A percentile compares a stretch with the other conserved stretches of the same genome.
phyloP scores from a whole-genome alignment of 64 coral and sea anemone genomes.

The Stichodactyla helianthus region DNA sequence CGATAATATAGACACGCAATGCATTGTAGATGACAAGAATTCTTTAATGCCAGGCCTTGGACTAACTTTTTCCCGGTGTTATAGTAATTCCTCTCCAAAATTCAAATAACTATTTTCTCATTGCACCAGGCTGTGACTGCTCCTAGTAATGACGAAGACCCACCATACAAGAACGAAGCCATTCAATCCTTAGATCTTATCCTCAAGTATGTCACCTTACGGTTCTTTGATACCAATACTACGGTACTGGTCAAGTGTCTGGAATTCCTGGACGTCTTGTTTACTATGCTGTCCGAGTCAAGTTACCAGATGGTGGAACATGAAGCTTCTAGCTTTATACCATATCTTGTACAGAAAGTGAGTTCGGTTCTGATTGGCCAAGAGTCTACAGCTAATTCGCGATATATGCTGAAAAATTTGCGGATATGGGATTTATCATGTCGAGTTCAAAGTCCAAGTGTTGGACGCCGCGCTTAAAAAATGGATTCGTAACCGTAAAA shows the following conservation, averaged over 20 bases:
- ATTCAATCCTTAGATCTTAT: constrained; percentile 76
- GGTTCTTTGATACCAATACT: constrained; percentile 98
- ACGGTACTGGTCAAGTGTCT: constrained; percentile 95
- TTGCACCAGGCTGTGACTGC: constrained; percentile 50
- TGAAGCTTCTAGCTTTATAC: constrained; percentile 92
- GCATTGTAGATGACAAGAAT: no score
- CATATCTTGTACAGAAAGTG: constrained; percentile 95
- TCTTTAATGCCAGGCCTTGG: no score
- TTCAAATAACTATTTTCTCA: neutral
- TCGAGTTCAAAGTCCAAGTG: no score
- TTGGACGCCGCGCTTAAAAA: no score
- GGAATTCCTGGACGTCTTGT: constrained; percentile 74
- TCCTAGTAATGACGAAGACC: constrained; percentile 41
- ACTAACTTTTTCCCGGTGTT: no score
- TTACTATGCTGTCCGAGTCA: constrained; percentile 69
- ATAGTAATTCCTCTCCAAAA: no score
- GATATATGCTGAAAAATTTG: no score
- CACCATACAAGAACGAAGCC: constrained; percentile 62
- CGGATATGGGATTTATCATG: no score
- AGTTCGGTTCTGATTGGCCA: neutral
- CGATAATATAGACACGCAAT: no score
- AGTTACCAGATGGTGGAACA: constrained; percentile 89
- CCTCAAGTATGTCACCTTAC: constrained; percentile 85
- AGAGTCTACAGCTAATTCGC: no score
- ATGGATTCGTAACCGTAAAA: no score